Conservation (phyloP, 1,140 invertebrate species). For the Dysdera silvatica region DNA sequence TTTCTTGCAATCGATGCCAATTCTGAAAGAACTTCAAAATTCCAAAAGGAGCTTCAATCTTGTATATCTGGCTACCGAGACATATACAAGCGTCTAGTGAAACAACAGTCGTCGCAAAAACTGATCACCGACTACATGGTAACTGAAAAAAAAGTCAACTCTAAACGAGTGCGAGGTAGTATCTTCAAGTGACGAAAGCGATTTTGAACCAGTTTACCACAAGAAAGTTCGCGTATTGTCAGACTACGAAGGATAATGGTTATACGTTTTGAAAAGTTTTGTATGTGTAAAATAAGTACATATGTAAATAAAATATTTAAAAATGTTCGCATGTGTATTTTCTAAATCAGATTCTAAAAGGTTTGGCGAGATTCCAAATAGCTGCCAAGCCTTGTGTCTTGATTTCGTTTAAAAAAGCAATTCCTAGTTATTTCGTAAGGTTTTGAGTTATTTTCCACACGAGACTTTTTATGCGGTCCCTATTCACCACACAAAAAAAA, state of each 20-base stretch:
- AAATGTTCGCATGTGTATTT: too few species aligned
- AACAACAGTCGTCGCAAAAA: neutral
- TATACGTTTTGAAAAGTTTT: conserved; percentile 4
- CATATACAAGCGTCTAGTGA: neutral
- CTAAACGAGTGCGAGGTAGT: conserved; percentile 1
- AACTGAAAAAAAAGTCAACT: conserved; percentile 4
- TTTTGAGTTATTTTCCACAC: too few species aligned
- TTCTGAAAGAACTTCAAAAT: conserved; percentile 14
- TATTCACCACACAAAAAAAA: too few species aligned
- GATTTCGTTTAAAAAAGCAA: too few species aligned
- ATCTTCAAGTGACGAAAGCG: conserved; percentile 11
- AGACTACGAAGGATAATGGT: neutral
- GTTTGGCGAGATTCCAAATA: too few species aligned
- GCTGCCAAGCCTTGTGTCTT: too few species aligned
- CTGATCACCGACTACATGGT: neutral
- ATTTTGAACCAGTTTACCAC: conserved; percentile 4
- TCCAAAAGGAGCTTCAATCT: conserved; percentile 6
- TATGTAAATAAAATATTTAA: neutral
- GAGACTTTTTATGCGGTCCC: too few species aligned
- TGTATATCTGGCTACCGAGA: conserved; percentile 2
- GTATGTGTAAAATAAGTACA: neutral
- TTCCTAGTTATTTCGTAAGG: too few species aligned
- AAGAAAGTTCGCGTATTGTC: conserved; percentile 6
- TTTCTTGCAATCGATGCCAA: conserved; percentile 10
- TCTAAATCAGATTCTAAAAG: too few species aligned